Evolutionary conservation across 1,140 invertebrate genomes (phyloP), one percentile per base, ranked within the genome.

Genomic region (Homarus americanus): DNA sequence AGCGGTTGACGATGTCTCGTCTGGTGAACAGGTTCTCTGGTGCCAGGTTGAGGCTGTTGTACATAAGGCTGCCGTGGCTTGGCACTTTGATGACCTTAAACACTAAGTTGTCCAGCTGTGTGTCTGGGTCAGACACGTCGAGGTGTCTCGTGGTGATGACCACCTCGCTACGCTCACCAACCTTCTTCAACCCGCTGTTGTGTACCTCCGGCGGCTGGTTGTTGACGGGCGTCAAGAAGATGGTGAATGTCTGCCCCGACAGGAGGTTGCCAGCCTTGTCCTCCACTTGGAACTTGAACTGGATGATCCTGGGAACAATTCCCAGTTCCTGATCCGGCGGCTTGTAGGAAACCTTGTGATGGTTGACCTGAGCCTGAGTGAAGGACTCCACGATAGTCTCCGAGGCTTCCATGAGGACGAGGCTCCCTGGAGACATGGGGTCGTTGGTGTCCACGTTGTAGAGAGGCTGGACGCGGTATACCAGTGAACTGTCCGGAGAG

Each of bases 331-430:
- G 91, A n/a, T 53, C 34, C 12, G 94, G 94, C 0, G 94, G 94
- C 44, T 93, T 91, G 83, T 94, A 95, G 85, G 94, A 94, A 41
- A 95, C 93, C 92, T 94, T 94, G 34, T 93, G 93, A 76, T 95
- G 94, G 84, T 94, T 94, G 9, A 95, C 91, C 89, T 95, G 93
- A 24, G 94, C 93, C 91, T 95, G 95, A 0, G 93, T 93, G 85
- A 95, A 95, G 53, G 91, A 93, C 0, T 36, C 87, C 1, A 94
- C 82, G 44, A 90, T 75, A 4, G 87, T 63, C n/a, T 93, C 92
- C 17, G 93, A 93, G 76, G 93, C 90, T 34, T 95, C 94, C 78
- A 93, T 93, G 24, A 93, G 91, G 20, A 94, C 94, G 72, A 95
- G 92, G 34, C 93, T 91, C 40, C 94, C 94, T 12, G 94, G 92